Percentiles rank a stretch among this genome's conserved stretches.
Conservation (phyloP, 2,888 invertebrate species). For the Hirtodrosophila histrioides region DNA sequence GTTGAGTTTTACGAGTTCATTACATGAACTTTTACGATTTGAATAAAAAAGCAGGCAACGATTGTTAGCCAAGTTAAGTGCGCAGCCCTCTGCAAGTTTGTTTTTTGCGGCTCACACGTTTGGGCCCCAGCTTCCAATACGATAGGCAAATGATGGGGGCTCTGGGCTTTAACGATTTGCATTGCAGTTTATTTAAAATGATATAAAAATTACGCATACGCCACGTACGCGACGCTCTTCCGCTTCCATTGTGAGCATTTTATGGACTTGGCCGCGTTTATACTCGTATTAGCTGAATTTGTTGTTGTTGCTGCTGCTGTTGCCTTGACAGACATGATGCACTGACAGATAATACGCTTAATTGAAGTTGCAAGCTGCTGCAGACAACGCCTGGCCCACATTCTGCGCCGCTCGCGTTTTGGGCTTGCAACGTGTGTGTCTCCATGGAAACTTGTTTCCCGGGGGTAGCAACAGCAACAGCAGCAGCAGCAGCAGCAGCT, state of each 20-base stretch:
- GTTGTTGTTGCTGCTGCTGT: conserved; percentile 6
- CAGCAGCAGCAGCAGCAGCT: neutral
- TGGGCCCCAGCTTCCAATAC: conserved; percentile 3
- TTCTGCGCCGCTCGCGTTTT: conserved; percentile 32
- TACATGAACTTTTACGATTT: conserved; percentile 65
- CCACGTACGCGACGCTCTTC: conserved; percentile 30
- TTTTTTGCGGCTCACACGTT: conserved; percentile 32
- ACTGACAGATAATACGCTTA: conserved; percentile 48
- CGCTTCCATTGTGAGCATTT: conserved; percentile 14
- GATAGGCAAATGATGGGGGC: conserved; percentile 37
- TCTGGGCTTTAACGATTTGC: conserved; percentile 32
- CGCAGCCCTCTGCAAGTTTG: conserved; percentile 11
- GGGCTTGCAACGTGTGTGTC: conserved; percentile 7
- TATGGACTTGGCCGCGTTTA: conserved; percentile 35
- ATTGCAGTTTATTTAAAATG: conserved; percentile 45
- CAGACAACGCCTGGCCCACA: conserved; percentile 47
- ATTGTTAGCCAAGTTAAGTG: conserved; percentile 45
- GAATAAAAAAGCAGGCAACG: conserved; percentile 36
- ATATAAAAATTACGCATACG: conserved; percentile 68
- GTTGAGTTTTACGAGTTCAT: conserved; percentile 61
- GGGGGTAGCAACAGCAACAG: no score
- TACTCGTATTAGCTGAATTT: conserved; percentile 22
- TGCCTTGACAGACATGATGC: conserved; percentile 51
- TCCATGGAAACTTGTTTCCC: conserved; percentile 46
- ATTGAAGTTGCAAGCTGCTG: conserved; percentile 43